A percentile compares a stretch with the other conserved stretches of the same genome.
Conservation (phyloP, 2,888 invertebrate species). For the Melinopterus prodromus region DNA sequence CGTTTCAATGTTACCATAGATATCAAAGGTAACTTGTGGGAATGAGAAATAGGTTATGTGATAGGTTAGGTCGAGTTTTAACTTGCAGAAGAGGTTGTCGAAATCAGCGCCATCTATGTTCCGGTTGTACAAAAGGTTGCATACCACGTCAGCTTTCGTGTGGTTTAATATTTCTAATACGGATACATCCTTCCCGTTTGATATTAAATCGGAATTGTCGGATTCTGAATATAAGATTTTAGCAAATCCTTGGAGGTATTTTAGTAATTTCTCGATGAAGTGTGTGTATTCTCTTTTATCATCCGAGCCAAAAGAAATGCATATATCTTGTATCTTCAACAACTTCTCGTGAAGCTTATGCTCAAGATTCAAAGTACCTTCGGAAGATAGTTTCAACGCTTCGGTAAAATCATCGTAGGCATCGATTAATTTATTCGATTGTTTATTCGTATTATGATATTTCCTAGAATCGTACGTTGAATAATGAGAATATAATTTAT, state of each 20-base stretch:
- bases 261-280: conserved; percentile 66
- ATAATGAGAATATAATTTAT: conserved; percentile 13
- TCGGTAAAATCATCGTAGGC: conserved; percentile 62
- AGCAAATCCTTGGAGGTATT: conserved; percentile 67
- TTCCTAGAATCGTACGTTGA: not conserved
- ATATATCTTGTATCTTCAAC: conserved; percentile 64
- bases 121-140: conserved; percentile 73
- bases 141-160: conserved; percentile 69
- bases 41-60: conserved; percentile 78
- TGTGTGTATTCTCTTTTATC: conserved; percentile 51
- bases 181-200: conserved; percentile 54
- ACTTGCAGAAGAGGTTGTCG: conserved; percentile 72
- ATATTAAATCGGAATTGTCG: conserved; percentile 53
- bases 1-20: conserved; percentile 12
- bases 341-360: conserved; percentile 64
- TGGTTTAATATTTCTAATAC: conserved; percentile 65
- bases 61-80: conserved; percentile 78
- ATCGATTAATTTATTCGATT: conserved; percentile 58
- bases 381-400: conserved; percentile 45
- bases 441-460: conserved; percentile 33
- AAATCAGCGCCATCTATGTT: conserved; percentile 73
- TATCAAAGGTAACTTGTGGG: conserved; percentile 63
- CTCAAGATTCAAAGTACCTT: conserved; percentile 61
- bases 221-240: conserved; percentile 59
- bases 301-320: conserved; percentile 46